Base-by-base conservation (phyloP, 2,797 vertebrate genomes). In the Nothura maculosa region DNA sequence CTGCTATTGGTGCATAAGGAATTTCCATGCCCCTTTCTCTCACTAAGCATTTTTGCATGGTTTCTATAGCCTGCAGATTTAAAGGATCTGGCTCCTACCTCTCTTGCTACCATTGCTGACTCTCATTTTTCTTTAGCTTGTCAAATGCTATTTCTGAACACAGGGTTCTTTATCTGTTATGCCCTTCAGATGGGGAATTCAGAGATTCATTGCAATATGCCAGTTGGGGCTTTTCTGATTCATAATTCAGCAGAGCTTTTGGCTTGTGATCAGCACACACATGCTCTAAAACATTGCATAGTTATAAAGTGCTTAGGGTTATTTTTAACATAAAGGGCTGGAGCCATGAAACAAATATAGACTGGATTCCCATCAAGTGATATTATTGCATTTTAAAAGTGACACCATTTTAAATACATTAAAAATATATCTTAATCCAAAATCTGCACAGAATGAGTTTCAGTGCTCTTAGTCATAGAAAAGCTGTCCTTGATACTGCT, bases 231-330 rank as follows among this genome's bases (percentile, higher is more conserved):
- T 76, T 83, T 78, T 81, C 60, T 36, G 25, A 82, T 87, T 61
- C 28, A 48, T 91, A 75, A 85, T 87, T 93, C 85, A 91, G 20
- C 36, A 48, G 8, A 78, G 38, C 18, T 93, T 92, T 90, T 89
- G 62, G 48, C 50, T 93, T 25, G 28, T 34, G 70, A 76, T 15
- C 10, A 40, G 34, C 10, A 43, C 47, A 22, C 3, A 8, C 6
- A 16, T 45, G 15, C 73, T 52, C 68, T 79, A 60, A 79, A 86
- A 20, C 4, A 45, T 43, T 80, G 32, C 22, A n/a, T 12, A 43
- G 27, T 93, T 75, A 40, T 4, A 43, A 92, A 88, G 81, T 42
- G 8, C 50, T 77, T 43, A 18, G 27, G 21, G 3, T 6, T 78
- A 38, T 24, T 17, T 36, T 32, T 62, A 82, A 48, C 24, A 21